A percentile compares a stretch with the other conserved stretches of the same genome.
Conservation (phyloP, 2,888 invertebrate genomes). For the Candidula unifasciata region DNA sequence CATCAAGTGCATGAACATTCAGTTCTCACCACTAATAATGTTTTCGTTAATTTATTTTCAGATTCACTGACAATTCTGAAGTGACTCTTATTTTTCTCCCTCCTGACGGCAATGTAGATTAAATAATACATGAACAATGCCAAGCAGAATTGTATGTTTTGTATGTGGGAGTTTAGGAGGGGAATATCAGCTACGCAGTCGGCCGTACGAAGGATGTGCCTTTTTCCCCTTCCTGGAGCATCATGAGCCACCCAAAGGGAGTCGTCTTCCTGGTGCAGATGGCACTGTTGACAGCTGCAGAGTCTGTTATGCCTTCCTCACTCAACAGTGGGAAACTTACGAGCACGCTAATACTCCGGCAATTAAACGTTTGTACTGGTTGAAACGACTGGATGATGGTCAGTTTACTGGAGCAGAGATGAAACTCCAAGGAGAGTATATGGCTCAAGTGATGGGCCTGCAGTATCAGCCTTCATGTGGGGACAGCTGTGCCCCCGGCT, state of each 20-base stretch:
- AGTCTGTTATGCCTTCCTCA: slow-evolving; percentile 90
- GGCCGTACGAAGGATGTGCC: slow-evolving; percentile 79
- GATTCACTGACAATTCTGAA: no score
- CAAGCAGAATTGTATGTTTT: slow-evolving; percentile 72
- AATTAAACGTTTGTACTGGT: slow-evolving; percentile 92
- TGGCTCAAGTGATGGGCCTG: slow-evolving; percentile 87
- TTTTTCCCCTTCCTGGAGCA: slow-evolving; percentile 94
- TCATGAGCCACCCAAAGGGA: slow-evolving; percentile 90
- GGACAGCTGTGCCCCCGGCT: slow-evolving; percentile 54
- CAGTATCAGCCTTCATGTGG: slow-evolving; percentile 68
- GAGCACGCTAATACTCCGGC: slow-evolving; percentile 91
- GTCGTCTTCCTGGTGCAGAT: slow-evolving; percentile 77
- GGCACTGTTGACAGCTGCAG: slow-evolving; percentile 86
- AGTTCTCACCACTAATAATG: no score
- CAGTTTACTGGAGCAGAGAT: slow-evolving; percentile 85
- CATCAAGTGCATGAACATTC: no score
- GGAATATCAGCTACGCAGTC: slow-evolving; percentile 62
- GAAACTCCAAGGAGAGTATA: slow-evolving; percentile 93
- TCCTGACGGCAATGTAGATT: no score
- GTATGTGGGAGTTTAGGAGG: slow-evolving; percentile 77
- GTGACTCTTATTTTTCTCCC: no score
- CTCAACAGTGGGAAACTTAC: slow-evolving; percentile 94
- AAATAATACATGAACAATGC: slow-evolving; percentile 58
- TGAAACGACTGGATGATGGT: slow-evolving; percentile 93
- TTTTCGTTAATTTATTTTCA: no score